These are phyloP conservation scores for Tapera naevia DNA, from an alignment of 2,797 vertebrate genomes.

Conservation along the genomic window DNA sequence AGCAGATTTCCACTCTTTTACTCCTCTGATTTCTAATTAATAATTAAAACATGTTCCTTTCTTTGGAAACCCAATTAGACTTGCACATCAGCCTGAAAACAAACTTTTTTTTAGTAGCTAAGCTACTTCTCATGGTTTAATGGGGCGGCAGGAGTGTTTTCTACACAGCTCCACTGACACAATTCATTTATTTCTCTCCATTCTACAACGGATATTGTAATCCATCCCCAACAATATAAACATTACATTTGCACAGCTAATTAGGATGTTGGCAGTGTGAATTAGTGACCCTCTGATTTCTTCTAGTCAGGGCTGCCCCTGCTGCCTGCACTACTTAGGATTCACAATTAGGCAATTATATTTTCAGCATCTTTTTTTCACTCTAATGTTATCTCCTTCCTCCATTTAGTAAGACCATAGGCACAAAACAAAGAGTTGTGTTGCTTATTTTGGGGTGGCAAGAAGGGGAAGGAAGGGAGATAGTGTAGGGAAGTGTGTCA, in stretches of 20 bases:
- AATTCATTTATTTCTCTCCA: slow-evolving; percentile 55
- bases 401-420: neutral
- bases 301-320: slow-evolving; percentile 32
- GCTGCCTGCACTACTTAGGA: slow-evolving; percentile 33
- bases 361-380: neutral
- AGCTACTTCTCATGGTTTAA: slow-evolving; percentile 63
- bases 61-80: slow-evolving; percentile 70
- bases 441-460: neutral
- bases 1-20: slow-evolving; percentile 57
- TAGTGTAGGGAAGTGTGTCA: neutral
- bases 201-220: slow-evolving; percentile 55
- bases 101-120: slow-evolving; percentile 69
- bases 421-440: neutral
- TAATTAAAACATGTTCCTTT: slow-evolving; percentile 70
- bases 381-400: neutral
- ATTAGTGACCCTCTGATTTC: slow-evolving; percentile 59
- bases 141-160: slow-evolving; percentile 44
- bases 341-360: slow-evolving; percentile 46
- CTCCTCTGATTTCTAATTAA: slow-evolving; percentile 73
- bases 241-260: slow-evolving; percentile 67
- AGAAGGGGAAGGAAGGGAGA: neutral
- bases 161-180: slow-evolving; percentile 45
- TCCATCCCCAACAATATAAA: slow-evolving; percentile 54
- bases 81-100: slow-evolving; percentile 54
- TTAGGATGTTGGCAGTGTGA: slow-evolving; percentile 56